Evolutionary conservation across 2,113 vertebrate species (phyloP), one percentile per base, ranked within the genome.

Genomic region (Tenebrosternarchus preto): DNA sequence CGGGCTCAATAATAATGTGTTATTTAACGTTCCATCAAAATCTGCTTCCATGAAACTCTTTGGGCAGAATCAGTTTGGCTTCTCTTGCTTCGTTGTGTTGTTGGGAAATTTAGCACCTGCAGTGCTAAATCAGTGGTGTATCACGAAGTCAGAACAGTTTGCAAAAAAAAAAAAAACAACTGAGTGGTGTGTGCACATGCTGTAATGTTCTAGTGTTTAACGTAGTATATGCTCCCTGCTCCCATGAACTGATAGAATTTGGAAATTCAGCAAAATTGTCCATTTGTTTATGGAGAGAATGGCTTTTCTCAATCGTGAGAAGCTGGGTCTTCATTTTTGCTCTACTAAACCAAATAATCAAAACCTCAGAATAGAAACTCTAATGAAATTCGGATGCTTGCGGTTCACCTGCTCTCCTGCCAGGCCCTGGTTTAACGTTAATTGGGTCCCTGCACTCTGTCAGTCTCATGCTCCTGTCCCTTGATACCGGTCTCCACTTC

Each of bases 361-460:
- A 46, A 66, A 33, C 27, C 60, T 36, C 33, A 56, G 78, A 56
- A 80, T 73, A 73, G 46, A 80, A 43, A 36, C 22, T 55, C 22
- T 82, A 43, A 68, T 73, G 27, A 70, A 33, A 70, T 64, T 79
- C 53, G 12, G 43, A 50, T 15, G 12, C 8, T 15, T 2, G 33
- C 82, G 72, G 39, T 68, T 86, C 73, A 82, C 78, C 85, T 79
- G 31, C n/a, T 17, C 72, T 73, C 60, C 70, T 43, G 25, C 68
- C 73, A 17, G 76, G 80, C 67, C 55, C 80, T 78, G 70, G 81
- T 67, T 84, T 82, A 72, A 82, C 66, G 24, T 64, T 85, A 86
- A 84, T 84, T 84, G 85, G 77, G 75, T 84, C 83, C 71, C 69
- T 78, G 77, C 74, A 55, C 69, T 77, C 73, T 59, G 71, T 83